Percentiles rank a stretch among this genome's conserved stretches.
These are phyloP conservation scores for Ceyx margarethae DNA, from an alignment of 2,113 vertebrate species.

Conservation along the genomic window DNA sequence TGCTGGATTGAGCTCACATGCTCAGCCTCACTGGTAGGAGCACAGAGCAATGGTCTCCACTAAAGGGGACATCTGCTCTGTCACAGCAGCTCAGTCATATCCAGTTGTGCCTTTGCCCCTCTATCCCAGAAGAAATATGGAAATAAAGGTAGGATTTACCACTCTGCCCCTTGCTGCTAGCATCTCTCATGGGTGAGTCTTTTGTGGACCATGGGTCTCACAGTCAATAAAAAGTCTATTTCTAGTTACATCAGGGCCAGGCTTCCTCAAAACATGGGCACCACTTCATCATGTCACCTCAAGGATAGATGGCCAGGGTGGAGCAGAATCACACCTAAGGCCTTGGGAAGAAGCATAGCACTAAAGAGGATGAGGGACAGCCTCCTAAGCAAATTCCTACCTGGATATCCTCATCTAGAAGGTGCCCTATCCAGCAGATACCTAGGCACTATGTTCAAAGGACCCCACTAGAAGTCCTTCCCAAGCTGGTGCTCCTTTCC, in stretches of 20 bases:
- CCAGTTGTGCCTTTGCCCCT: not conserved
- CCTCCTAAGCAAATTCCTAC: not conserved
- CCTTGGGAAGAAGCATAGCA: not conserved
- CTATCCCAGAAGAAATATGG: not conserved
- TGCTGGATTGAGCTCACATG: not conserved
- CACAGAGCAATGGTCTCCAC: fast-evolving
- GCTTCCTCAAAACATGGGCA: not conserved
- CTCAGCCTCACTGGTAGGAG: not conserved
- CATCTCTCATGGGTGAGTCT: not conserved
- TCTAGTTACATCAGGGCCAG: not conserved
- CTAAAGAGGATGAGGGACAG: not conserved
- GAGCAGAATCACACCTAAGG: not conserved
- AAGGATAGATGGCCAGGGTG: not conserved
- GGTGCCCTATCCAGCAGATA: not conserved
- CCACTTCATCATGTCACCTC: not conserved
- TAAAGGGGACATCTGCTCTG: not conserved
- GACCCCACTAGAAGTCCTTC: not conserved
- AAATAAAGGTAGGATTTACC: not conserved
- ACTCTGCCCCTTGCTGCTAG: not conserved
- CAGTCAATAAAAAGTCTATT: not conserved
- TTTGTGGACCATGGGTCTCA: not conserved
- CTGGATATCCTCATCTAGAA: not conserved
- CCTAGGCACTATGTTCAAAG: not conserved
- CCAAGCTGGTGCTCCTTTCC: not conserved
- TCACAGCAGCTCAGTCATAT: not conserved